Percentiles rank a stretch among this genome's conserved stretches.
phyloP scores from a whole-genome alignment of 2,113 vertebrate genomes.

The Pungitius pungitius region DNA sequence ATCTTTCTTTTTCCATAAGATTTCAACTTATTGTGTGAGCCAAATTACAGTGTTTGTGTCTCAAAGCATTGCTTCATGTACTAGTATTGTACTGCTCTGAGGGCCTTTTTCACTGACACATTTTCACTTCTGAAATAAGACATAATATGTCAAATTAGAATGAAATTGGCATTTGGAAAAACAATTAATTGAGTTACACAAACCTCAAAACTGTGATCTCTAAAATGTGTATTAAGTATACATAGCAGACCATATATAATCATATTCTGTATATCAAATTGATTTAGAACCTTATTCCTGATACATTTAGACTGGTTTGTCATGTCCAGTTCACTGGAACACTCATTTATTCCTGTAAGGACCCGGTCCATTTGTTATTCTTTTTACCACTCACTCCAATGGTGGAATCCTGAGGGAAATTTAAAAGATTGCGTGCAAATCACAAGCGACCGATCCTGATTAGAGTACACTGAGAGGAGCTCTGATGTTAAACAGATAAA shows the following conservation, averaged over 20 bases:
- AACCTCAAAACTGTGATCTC: background rate
- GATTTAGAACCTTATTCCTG: slow-evolving; percentile 33
- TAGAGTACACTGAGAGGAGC: slow-evolving; percentile 1
- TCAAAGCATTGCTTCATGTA: background rate
- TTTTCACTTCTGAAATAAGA: background rate
- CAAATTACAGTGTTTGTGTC: too few relatives aligned
- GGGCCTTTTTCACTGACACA: background rate
- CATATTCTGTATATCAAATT: slow-evolving; percentile 37
- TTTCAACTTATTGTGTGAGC: background rate
- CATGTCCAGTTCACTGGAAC: slow-evolving; percentile 32
- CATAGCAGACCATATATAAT: slow-evolving; percentile 39
- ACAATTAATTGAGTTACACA: background rate
- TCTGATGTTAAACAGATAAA: slow-evolving; percentile 13
- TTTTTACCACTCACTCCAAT: background rate
- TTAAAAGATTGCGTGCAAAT: background rate
- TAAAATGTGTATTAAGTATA: slow-evolving; percentile 5
- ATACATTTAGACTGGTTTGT: slow-evolving; percentile 28
- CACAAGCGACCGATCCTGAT: background rate
- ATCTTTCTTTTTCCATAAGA: background rate
- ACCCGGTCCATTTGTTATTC: background rate
- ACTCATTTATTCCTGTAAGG: slow-evolving; percentile 24
- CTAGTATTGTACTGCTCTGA: background rate
- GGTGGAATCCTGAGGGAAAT: background rate
- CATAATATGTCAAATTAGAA: background rate
- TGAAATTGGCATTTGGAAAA: background rate